Evolutionary conservation across 1,140 invertebrate species (phyloP).

Genomic region (Pseudomyrmex cubaensis): DNA sequence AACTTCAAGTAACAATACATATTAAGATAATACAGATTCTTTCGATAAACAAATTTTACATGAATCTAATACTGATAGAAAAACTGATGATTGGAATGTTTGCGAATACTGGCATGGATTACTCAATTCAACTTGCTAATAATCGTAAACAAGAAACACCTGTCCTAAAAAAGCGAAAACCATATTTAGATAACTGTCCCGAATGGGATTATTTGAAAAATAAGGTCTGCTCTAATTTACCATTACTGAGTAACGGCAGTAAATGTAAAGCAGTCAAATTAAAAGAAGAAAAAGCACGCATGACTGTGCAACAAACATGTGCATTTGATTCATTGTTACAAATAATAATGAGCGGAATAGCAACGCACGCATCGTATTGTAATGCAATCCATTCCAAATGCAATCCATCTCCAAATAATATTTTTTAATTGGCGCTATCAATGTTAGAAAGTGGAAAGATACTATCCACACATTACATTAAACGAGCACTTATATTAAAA

Average conservation of each 20-base stretch:
- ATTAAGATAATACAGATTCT: not conserved
- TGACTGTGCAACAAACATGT: not conserved
- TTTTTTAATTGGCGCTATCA: not conserved
- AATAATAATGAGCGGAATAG: not conserved
- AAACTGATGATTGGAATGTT: slow-evolving; percentile 8
- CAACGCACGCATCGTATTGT: not conserved
- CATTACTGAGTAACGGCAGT: not conserved
- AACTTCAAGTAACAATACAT: not conserved
- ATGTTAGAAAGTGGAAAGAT: slow-evolving; percentile 8
- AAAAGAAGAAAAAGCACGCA: not conserved
- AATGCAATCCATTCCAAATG: not conserved
- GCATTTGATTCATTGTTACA: not conserved
- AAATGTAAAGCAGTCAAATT: not conserved
- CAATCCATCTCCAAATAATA: not conserved
- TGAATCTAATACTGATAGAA: not conserved
- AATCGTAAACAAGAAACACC: not conserved
- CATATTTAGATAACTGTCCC: not conserved
- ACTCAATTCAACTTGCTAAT: not conserved
- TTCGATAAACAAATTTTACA: not conserved
- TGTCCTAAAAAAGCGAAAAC: not conserved
- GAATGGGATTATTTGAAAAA: slow-evolving; percentile 23
- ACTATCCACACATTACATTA: not conserved
- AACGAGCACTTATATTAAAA: not conserved
- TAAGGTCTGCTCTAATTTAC: not conserved
- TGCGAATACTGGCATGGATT: slow-evolving; percentile 10